Evolutionary conservation across 2,888 invertebrate genomes (phyloP).

Genomic region (Ferrisia virgata): DNA sequence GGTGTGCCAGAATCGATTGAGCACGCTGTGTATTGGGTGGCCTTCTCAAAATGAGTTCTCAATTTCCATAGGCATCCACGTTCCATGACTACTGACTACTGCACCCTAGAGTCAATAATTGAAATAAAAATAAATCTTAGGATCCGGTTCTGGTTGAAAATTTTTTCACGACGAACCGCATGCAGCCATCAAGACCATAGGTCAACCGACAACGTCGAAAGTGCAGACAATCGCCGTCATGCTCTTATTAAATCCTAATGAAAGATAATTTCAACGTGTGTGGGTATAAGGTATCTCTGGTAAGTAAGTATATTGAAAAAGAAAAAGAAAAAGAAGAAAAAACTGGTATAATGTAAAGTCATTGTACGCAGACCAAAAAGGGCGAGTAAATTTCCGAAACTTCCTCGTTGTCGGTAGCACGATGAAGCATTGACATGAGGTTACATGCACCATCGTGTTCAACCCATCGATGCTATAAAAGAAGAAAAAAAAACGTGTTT

Average conservation of each 20-base stretch:
- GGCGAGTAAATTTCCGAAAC: constrained; percentile 11
- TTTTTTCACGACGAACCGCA: background rate
- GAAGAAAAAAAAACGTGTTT: constrained; percentile 34
- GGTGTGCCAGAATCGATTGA: too few relatives aligned
- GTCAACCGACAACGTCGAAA: background rate
- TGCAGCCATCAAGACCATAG: background rate
- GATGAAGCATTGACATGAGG: background rate
- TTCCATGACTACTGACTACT: too few relatives aligned
- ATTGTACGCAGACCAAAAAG: background rate
- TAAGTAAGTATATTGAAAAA: too few relatives aligned
- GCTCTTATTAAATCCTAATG: background rate
- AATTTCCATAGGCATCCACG: too few relatives aligned
- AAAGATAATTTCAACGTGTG: background rate
- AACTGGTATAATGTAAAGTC: background rate
- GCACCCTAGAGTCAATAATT: too few relatives aligned
- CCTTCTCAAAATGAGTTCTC: too few relatives aligned
- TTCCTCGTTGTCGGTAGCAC: background rate
- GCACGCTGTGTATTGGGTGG: too few relatives aligned
- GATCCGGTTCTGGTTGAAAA: background rate
- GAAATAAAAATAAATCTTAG: background rate
- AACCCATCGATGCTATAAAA: constrained; percentile 19
- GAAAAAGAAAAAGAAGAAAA: background rate
- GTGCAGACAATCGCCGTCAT: background rate
- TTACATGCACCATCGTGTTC: constrained; percentile 8
- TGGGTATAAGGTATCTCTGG: background rate